These are phyloP conservation scores for Himalopsyche tibetana DNA, from an alignment of 2,888 invertebrate species.

Conservation along the genomic window DNA sequence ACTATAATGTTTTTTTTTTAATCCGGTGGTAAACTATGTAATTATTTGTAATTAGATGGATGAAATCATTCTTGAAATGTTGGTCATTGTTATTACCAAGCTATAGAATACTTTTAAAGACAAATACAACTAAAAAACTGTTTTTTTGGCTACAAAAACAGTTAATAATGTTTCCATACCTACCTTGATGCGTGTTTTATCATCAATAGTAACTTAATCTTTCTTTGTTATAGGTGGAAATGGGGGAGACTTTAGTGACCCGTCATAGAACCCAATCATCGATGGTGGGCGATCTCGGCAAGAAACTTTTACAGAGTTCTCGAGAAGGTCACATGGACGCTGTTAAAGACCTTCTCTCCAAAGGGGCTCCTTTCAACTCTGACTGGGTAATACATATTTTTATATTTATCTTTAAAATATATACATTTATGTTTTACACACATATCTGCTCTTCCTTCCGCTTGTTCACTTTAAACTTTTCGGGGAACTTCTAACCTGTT, in stretches of 20 bases:
- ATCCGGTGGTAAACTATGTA: no score
- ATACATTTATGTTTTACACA: no score
- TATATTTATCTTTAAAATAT: no score
- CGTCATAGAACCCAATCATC: slow-evolving; percentile 67
- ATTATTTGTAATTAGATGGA: no score
- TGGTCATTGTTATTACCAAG: no score
- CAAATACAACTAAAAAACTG: no score
- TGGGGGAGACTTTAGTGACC: slow-evolving; percentile 66
- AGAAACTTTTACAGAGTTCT: slow-evolving; percentile 87
- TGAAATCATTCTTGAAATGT: no score
- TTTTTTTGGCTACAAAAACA: background rate
- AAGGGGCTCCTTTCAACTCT: slow-evolving; percentile 93
- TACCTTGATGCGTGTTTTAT: background rate
- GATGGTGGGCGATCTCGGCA: slow-evolving; percentile 87
- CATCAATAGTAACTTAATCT: background rate
- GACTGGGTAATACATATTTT: slow-evolving; percentile 84
- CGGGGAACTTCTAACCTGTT: no score
- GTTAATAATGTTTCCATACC: background rate
- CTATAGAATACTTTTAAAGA: no score
- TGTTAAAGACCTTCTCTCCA: slow-evolving; percentile 86
- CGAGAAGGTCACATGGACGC: slow-evolving; percentile 86
- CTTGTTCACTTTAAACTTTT: no score
- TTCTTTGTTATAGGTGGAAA: slow-evolving; percentile 67
- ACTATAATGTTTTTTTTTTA: no score
- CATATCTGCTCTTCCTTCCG: no score